phyloP scores from a whole-genome alignment of 1,140 invertebrate genomes.

The Drosophila hydei region DNA sequence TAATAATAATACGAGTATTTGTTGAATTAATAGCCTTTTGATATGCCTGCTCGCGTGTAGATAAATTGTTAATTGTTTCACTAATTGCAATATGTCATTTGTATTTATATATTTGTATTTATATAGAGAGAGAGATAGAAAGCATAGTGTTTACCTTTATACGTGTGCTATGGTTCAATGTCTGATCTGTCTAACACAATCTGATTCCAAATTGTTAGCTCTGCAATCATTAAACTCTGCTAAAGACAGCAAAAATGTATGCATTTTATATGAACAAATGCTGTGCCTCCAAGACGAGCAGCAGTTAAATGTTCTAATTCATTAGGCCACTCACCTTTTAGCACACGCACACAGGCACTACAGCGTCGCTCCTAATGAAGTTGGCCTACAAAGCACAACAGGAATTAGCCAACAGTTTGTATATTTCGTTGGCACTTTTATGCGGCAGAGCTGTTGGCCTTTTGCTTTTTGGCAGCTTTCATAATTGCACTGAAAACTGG shows the following conservation, averaged over 20 bases:
- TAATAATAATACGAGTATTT: not conserved
- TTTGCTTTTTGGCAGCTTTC: conserved; percentile 65
- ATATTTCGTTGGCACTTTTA: conserved; percentile 36
- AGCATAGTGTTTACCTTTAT: too few species aligned
- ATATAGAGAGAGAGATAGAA: too few species aligned
- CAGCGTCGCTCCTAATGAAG: conserved; percentile 58
- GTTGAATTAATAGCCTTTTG: conserved; percentile 5
- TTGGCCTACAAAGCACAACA: conserved; percentile 65
- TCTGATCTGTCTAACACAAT: conserved; percentile 13
- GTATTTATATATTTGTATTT: too few species aligned
- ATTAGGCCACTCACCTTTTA: conserved; percentile 56
- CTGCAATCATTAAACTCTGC: not conserved
- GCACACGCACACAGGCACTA: conserved; percentile 14
- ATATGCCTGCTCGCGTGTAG: not conserved
- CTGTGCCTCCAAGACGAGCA: conserved; percentile 30
- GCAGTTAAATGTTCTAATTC: conserved; percentile 71
- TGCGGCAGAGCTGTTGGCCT: conserved; percentile 17
- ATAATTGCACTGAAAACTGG: conserved; percentile 72
- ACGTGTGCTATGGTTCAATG: not conserved
- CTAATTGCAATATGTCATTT: too few species aligned
- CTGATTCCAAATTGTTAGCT: not conserved
- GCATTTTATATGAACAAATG: conserved; percentile 22
- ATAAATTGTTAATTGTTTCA: conserved; percentile 9
- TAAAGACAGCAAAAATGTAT: not conserved
- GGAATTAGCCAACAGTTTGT: conserved; percentile 46